These are phyloP conservation scores for Amorpha juglandis DNA, from an alignment of 2,888 invertebrate genomes.

Conservation along the genomic window DNA sequence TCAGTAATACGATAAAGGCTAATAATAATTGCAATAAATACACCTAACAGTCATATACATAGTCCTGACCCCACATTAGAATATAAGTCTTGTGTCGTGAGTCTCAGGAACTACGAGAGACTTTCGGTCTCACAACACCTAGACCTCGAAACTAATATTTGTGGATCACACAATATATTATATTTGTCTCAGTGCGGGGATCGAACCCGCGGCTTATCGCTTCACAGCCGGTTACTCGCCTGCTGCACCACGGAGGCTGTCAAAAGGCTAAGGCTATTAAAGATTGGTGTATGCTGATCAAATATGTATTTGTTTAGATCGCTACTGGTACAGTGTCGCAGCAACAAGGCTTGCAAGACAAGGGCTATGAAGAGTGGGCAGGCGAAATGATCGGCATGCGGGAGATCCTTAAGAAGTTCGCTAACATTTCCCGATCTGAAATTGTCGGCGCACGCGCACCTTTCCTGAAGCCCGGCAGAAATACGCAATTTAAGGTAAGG, in stretches of 20 bases:
- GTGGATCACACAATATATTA: too few species aligned
- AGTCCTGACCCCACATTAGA: too few species aligned
- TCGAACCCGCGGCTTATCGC: too few species aligned
- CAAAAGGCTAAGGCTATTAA: background rate
- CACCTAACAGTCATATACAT: too few species aligned
- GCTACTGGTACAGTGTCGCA: constrained; percentile 86
- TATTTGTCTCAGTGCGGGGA: too few species aligned
- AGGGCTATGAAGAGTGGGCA: constrained; percentile 96
- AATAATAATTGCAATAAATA: too few species aligned
- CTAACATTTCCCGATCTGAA: constrained; percentile 92
- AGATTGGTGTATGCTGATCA: constrained; percentile 14
- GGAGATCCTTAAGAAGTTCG: constrained; percentile 91
- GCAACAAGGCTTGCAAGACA: constrained; percentile 93
- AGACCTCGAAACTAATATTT: too few species aligned
- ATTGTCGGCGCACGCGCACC: constrained; percentile 95
- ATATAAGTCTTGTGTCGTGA: too few species aligned
- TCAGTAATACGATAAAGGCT: background rate
- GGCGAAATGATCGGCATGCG: constrained; percentile 98
- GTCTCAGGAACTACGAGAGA: too few species aligned
- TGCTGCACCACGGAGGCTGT: too few species aligned
- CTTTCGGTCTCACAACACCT: too few species aligned
- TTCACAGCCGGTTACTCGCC: too few species aligned
- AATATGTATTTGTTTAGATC: constrained; percentile 58
- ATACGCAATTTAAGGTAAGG: constrained; percentile 96
- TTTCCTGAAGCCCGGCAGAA: constrained; percentile 95